These are phyloP conservation scores for Geococcyx californianus DNA, from an alignment of 2,113 vertebrate species.

Conservation along the genomic window DNA sequence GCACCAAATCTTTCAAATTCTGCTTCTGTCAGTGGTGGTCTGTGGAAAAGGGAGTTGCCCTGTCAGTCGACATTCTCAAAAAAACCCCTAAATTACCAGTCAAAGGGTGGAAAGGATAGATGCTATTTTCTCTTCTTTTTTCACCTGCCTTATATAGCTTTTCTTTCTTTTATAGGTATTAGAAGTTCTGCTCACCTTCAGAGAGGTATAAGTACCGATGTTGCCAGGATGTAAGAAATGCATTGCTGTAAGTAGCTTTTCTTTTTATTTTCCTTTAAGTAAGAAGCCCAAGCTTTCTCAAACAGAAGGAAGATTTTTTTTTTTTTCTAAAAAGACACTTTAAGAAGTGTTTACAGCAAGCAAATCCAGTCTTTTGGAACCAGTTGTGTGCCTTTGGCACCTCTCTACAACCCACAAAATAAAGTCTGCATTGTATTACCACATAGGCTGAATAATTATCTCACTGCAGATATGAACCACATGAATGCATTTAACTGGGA, in stretches of 20 bases:
- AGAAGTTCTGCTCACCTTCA: not conserved
- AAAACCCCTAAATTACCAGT: not conserved
- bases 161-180: not conserved
- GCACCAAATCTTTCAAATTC: not conserved
- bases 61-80: not conserved
- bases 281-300: not conserved
- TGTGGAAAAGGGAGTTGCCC: not conserved
- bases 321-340: not conserved
- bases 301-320: not conserved
- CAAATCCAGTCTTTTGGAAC: not conserved
- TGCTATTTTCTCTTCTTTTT: not conserved
- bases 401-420: constrained; percentile 22
- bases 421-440: constrained; percentile 35
- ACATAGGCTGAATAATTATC: constrained; percentile 38
- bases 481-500: constrained; percentile 36
- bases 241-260: not conserved
- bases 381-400: constrained; percentile 5
- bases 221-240: constrained; percentile 10
- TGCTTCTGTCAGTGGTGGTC: not conserved
- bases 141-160: not conserved
- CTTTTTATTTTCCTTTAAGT: not conserved
- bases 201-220: not conserved
- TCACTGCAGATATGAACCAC: constrained; percentile 7
- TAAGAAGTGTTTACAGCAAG: constrained; percentile 17
- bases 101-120: not conserved